Base-by-base conservation (phyloP, 1,140 invertebrate genomes). In the Zaprionus davidi region DNA sequence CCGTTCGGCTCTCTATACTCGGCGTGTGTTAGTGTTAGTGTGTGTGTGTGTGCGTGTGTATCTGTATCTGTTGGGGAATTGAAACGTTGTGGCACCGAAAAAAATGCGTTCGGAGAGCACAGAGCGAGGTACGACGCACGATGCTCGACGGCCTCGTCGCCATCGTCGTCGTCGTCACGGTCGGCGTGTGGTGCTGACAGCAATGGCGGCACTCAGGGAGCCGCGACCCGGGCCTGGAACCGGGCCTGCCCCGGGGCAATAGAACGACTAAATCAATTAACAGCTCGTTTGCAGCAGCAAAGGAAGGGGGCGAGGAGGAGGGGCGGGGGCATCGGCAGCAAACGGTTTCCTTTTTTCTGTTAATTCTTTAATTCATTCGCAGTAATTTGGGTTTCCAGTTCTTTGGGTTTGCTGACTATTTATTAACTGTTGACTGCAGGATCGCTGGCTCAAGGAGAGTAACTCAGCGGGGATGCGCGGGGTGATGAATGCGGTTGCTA, bases 261-360 rank as follows among this genome's bases (percentile, higher is more conserved):
- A 56, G 71, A 88, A 81, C 84, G 85, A 77, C 81, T 90, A 90
- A 90, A 90, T 90, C 85, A 90, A 90, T 90, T 90, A 90, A 90
- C 85, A 90, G 85, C 82, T 90, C 85, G 73, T 90, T 87, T 85
- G 81, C 77, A 60, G 63, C 67, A 71, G 67, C 17, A 9, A 11
- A 11, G 31, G 0, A 34, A 34, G 9, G 26, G 31, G 31, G 0
- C 9, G 31, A 3, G 46, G 17, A 17, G 2, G 9, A 44, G 34
- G 56, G 41, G 41, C 2, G 44, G 28, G 26, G 24, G 38, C 24
- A 11, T 17, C 22, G 55, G 55, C n/a, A 26, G 56, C 22, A 28
- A 56, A 58, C 81, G 58, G 71, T 73, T 87, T 83, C 73, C 80
- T 78, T 71, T 85, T 85, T 34, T 64, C 65, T 63, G 55, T 57